phyloP scores from a whole-genome alignment of 2,888 invertebrate genomes.

The Empis livida region DNA sequence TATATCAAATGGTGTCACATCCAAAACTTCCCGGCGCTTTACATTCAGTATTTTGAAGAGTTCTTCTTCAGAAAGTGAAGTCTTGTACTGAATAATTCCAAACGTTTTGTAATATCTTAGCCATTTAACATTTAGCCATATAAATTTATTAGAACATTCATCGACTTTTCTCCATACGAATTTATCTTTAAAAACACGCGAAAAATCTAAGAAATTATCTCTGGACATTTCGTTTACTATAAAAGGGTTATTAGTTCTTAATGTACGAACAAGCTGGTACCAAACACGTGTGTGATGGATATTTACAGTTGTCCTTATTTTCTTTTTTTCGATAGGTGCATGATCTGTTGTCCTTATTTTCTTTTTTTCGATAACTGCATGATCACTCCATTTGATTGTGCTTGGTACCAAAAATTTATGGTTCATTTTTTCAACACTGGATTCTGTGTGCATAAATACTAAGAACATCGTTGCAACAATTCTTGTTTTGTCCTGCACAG shows the following conservation, averaged over 20 bases:
- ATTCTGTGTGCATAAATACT: conserved; percentile 3
- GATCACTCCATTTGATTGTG: not conserved
- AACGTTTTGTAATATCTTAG: not conserved
- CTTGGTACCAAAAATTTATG: conserved; percentile 1
- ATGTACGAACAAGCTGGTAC: not conserved
- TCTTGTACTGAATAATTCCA: not conserved
- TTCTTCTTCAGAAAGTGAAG: not conserved
- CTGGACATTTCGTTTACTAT: not conserved
- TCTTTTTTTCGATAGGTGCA: not conserved
- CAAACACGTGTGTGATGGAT: not conserved
- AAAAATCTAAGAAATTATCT: not conserved
- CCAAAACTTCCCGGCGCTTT: not conserved
- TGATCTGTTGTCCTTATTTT: not conserved
- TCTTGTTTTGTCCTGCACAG: conserved; percentile 2
- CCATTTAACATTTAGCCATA: not conserved
- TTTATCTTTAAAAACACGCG: not conserved
- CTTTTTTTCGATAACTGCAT: not conserved
- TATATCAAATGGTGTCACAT: not conserved
- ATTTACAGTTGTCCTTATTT: not conserved
- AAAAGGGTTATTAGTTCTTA: not conserved
- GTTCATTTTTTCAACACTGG: conserved; percentile 2
- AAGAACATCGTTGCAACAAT: conserved; percentile 3
- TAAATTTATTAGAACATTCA: not conserved
- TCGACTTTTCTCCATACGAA: not conserved
- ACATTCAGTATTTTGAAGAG: not conserved